phyloP scores from a whole-genome alignment of 2,797 vertebrate species.

The Neosilurus mollespiculum region DNA sequence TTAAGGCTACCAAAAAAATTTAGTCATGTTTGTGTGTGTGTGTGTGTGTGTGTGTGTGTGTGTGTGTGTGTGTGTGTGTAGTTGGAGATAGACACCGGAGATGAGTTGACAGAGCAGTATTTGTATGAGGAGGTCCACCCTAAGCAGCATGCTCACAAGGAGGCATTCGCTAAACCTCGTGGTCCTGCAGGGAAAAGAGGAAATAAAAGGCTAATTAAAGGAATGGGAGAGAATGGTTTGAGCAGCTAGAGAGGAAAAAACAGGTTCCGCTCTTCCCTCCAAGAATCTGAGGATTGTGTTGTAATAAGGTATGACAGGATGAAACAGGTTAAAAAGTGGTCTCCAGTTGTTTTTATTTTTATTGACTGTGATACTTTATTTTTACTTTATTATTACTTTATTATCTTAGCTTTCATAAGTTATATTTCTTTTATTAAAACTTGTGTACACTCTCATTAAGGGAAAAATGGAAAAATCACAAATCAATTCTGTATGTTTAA shows the following conservation, averaged over 20 bases:
- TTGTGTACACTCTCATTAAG: conserved; percentile 28
- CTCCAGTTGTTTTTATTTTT: conserved; percentile 33
- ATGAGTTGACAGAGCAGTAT: conserved; percentile 90
- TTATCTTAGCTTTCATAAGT: conserved; percentile 45
- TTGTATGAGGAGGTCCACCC: conserved; percentile 97
- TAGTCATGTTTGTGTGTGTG: neutral
- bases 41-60: neutral
- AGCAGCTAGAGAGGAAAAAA: conserved; percentile 74
- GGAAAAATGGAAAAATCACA: neutral
- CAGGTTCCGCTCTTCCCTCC: conserved; percentile 7
- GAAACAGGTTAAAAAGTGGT: conserved; percentile 3
- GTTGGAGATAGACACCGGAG: conserved; percentile 92
- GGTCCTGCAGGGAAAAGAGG: conserved; percentile 94
- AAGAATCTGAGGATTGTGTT: conserved; percentile 22
- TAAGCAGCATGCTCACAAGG: conserved; percentile 91
- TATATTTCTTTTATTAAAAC: conserved; percentile 32
- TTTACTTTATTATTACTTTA: conserved; percentile 11
- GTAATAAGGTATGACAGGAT: conserved; percentile 15
- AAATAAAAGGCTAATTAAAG: conserved; percentile 94
- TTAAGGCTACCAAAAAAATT: no score
- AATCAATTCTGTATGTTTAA: neutral
- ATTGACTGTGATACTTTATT: conserved; percentile 16
- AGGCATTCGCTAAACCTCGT: conserved; percentile 96
- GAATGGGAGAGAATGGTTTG: conserved; percentile 75
- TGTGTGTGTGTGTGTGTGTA: conserved; percentile 57